Conservation (phyloP, 2,888 invertebrate species). For the Leistus spinibarbis region DNA sequence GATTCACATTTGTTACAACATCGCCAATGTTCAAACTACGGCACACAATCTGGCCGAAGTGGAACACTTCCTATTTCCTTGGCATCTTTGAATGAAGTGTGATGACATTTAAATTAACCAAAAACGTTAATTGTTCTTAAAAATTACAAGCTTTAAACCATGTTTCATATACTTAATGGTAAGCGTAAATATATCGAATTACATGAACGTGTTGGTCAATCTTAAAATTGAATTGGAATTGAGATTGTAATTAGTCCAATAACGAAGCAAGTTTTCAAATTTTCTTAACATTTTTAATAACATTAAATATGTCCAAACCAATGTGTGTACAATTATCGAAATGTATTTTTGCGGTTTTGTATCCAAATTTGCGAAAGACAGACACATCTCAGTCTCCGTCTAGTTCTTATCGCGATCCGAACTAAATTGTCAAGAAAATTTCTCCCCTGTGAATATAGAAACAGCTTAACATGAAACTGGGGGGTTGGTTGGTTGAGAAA, state of each 20-base stretch:
- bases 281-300: too few relatives aligned
- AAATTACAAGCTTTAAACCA: too few relatives aligned
- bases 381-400: not conserved
- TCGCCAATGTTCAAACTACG: conserved; percentile 2
- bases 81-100: not conserved
- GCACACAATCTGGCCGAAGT: conserved; percentile 18
- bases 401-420: conserved; percentile 2
- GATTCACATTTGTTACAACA: conserved; percentile 47
- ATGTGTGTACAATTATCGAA: too few relatives aligned
- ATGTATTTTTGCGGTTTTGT: not conserved
- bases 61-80: conserved; percentile 1
- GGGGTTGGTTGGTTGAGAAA: conserved; percentile 48
- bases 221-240: too few relatives aligned
- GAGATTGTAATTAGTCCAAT: too few relatives aligned
- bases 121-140: not conserved
- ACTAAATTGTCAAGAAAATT: conserved; percentile 56
- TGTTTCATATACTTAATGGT: too few relatives aligned
- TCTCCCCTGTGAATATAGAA: conserved; percentile 58
- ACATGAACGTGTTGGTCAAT: too few relatives aligned
- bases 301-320: too few relatives aligned
- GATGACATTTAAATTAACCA: not conserved
- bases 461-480: conserved; percentile 55
- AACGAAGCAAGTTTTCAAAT: too few relatives aligned
- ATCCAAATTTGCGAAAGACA: not conserved
- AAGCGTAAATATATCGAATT: too few relatives aligned